Percentiles rank a stretch among this genome's conserved stretches.
phyloP scores from a whole-genome alignment of 2,113 vertebrate genomes.

The Australoheros scitulus region DNA sequence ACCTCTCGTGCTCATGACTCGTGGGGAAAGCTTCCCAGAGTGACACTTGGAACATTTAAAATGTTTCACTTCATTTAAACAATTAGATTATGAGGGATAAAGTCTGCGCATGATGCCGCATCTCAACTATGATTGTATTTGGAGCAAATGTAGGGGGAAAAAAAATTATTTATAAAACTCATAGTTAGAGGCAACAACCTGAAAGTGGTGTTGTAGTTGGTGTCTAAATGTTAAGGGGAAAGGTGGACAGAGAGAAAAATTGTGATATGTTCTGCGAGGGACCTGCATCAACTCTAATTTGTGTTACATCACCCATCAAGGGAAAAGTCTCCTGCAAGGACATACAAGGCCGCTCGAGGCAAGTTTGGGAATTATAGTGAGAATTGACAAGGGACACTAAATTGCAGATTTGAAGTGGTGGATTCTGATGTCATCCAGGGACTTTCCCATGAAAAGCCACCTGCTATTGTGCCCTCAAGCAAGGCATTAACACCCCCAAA shows the following conservation, averaged over 20 bases:
- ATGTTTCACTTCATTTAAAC: conserved; percentile 17
- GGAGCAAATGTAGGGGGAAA: neutral
- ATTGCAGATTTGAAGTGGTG: conserved; percentile 22
- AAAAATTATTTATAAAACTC: neutral
- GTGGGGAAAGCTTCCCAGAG: neutral
- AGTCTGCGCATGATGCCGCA: neutral
- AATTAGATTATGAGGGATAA: conserved; percentile 25
- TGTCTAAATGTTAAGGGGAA: neutral
- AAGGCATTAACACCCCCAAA: conserved; percentile 51
- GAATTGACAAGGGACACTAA: conserved; percentile 27
- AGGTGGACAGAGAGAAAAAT: neutral
- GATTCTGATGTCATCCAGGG: conserved; percentile 44
- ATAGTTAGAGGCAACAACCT: neutral
- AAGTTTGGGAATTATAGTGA: conserved; percentile 6
- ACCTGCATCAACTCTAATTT: conserved; percentile 22
- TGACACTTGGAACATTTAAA: conserved; percentile 11
- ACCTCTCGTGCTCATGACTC: conserved; percentile 48
- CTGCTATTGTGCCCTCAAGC: conserved; percentile 32
- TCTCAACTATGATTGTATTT: neutral
- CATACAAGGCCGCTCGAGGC: neutral
- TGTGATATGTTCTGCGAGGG: neutral
- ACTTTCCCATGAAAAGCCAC: neutral
- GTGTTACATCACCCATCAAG: conserved; percentile 45
- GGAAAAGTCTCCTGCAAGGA: conserved; percentile 30
- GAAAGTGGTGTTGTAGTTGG: neutral